These are phyloP conservation scores for Elephas maximus DNA, from an alignment of 2,113 vertebrate genomes.

Conservation along the genomic window DNA sequence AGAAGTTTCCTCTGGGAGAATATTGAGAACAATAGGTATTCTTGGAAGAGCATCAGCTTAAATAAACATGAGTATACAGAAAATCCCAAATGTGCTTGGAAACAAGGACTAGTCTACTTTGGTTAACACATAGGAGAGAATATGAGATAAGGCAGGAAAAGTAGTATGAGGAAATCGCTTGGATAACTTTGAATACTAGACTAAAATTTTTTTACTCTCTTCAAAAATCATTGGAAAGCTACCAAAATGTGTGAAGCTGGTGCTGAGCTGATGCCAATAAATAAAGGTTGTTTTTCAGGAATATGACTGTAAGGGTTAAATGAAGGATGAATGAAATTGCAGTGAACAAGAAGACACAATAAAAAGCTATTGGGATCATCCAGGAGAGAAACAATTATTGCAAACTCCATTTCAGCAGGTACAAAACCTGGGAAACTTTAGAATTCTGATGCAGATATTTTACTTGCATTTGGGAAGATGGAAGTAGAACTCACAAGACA, in stretches of 20 bases:
- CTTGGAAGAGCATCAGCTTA: background rate
- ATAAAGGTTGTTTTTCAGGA: background rate
- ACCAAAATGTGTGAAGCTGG: background rate
- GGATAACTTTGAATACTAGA: background rate
- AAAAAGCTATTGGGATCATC: background rate
- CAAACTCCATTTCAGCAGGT: background rate
- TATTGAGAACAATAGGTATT: background rate
- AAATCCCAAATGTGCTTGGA: background rate
- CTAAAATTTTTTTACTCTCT: background rate
- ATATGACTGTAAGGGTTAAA: background rate
- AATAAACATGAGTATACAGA: background rate
- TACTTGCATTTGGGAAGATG: background rate
- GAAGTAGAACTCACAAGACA: background rate
- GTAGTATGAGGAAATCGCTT: background rate
- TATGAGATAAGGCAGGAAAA: slow-evolving; percentile 19
- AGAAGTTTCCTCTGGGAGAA: background rate
- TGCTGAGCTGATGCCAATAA: background rate
- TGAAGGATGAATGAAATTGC: background rate
- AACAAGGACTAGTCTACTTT: background rate
- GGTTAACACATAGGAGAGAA: background rate
- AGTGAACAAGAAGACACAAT: background rate
- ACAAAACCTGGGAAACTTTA: background rate
- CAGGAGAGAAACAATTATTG: background rate
- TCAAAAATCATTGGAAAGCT: background rate
- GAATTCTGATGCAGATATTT: background rate